Base-by-base conservation (phyloP, 2,797 vertebrate genomes). In the Gymnoscopelus braueri region DNA sequence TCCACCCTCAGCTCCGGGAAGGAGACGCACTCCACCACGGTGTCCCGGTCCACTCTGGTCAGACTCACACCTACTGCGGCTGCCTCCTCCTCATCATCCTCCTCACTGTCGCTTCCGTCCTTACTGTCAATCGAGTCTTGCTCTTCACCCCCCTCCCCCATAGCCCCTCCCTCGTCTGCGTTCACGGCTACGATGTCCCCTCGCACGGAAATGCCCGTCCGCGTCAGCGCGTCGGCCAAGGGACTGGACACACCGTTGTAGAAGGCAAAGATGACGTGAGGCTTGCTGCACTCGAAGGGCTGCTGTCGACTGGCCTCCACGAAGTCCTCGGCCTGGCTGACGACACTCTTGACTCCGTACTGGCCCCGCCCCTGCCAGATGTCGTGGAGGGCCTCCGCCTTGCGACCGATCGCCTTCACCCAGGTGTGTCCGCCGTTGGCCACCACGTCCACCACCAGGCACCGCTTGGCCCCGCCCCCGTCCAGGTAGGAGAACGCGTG, bases 281-380 rank as follows among this genome's bases (percentile, higher is more conserved):
- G 98, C 66, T 93, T 94, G 71, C 90, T 93, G 80, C 97, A 98
- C 67, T 97, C 95, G 65, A 99, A 94, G 0, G 95, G 96, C 69
- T 98, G 97, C 87, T 98, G 97, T 14, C 5, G 70, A 78, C 96
- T 97, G 1, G 97, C 97, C 78, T 89, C 91, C 54, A 98, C 89
- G 79, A 97, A 99, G 82, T 97, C 96, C 80, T 95, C 93, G 0
- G 97, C 98, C 86, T 99, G 98, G 11, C 94, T 89, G 51, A 97
- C 88, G 63, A 97, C 63, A 15, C 96, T 98, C 82, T 96, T 97
- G 89, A 97, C 96, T 0, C 97, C 97, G 23, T 98, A 98, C 63
- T 98, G 97, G 24, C 97, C 97, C 32, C 96, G 92, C n/a, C 98
- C 98, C 71, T 96, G 92, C 97, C 97, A 99, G 88, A 98, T 98